Conservation (phyloP, 2,797 vertebrate species). For the Furcifer pardalis region DNA sequence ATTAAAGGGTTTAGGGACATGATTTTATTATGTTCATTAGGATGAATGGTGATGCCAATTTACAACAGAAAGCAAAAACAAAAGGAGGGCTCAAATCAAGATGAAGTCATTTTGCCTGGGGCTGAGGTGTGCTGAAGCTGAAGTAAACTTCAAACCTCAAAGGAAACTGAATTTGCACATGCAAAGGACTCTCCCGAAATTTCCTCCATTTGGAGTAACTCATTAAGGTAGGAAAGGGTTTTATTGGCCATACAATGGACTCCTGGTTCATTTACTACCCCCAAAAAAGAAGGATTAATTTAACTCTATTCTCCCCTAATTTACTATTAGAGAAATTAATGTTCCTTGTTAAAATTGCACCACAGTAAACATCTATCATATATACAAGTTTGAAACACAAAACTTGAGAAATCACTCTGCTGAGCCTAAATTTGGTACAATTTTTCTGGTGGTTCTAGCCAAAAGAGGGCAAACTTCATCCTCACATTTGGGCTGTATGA, state of each 20-base stretch:
- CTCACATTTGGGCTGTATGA: background rate
- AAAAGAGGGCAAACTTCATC: too few relatives aligned
- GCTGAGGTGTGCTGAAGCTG: background rate
- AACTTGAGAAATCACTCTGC: background rate
- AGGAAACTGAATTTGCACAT: conserved; percentile 21
- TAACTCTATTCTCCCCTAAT: background rate
- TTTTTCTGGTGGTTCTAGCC: too few relatives aligned
- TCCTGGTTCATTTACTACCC: background rate
- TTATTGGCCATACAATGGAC: background rate
- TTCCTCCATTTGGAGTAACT: conserved; percentile 24
- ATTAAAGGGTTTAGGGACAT: too few relatives aligned
- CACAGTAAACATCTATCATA: background rate
- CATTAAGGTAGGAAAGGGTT: conserved; percentile 14
- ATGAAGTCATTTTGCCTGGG: background rate
- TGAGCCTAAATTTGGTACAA: background rate
- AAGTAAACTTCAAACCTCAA: conserved; percentile 14
- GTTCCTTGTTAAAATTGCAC: background rate
- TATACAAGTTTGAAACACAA: background rate
- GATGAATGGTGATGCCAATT: background rate
- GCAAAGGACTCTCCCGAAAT: conserved; percentile 3
- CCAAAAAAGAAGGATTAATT: conserved; percentile 7
- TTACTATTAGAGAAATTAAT: background rate
- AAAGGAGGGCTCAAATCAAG: conserved; percentile 15
- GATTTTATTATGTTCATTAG: conserved; percentile 11
- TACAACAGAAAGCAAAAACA: conserved; percentile 23